Percentiles rank a stretch among this genome's conserved stretches.
phyloP scores from a whole-genome alignment of 1,140 invertebrate genomes.

The Parasteatoda tepidariorum region DNA sequence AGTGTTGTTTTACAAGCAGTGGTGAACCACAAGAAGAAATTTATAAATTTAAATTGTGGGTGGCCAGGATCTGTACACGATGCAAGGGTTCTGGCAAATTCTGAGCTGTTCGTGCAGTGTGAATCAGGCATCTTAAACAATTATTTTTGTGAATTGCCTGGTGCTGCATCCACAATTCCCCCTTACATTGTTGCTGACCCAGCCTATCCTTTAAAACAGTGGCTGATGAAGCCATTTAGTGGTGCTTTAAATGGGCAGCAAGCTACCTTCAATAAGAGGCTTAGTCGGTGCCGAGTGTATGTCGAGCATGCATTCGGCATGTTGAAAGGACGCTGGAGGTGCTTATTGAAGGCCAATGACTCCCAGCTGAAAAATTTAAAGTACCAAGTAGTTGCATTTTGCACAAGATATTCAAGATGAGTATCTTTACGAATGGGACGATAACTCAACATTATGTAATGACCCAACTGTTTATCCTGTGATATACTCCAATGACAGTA shows the following conservation, averaged over 20 bases:
- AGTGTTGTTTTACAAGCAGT: background rate
- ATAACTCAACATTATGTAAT: background rate
- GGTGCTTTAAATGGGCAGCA: background rate
- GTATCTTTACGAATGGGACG: background rate
- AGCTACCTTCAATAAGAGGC: background rate
- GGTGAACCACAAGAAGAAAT: background rate
- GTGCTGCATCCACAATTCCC: background rate
- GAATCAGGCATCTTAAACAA: background rate
- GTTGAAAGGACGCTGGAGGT: conserved; percentile 1
- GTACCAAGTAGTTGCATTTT: background rate
- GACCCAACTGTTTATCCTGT: background rate
- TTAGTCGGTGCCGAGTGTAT: background rate
- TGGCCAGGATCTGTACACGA: conserved; percentile 10
- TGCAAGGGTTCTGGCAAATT: background rate
- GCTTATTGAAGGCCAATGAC: background rate
- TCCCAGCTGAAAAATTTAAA: background rate
- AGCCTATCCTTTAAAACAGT: background rate
- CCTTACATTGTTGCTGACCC: background rate
- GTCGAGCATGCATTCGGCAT: conserved; percentile 1
- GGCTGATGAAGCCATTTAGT: background rate
- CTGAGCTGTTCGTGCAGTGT: background rate
- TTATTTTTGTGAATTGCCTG: background rate
- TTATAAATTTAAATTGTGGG: conserved; percentile 8
- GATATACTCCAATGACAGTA: background rate
- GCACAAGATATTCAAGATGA: background rate